Base-by-base conservation (phyloP, 2,797 vertebrate genomes). In the Gephyroberyx darwinii region DNA sequence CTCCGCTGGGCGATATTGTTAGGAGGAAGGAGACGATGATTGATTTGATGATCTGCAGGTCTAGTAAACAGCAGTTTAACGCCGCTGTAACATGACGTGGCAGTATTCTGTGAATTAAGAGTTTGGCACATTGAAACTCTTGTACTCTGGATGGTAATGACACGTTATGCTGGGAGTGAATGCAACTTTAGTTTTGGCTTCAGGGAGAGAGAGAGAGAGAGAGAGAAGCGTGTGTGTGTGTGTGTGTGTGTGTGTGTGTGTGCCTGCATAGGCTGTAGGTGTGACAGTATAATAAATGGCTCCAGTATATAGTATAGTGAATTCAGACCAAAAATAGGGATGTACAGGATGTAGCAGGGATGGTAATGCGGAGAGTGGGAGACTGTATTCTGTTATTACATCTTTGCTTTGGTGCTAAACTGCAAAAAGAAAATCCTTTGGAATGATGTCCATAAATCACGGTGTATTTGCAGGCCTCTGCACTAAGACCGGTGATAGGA, bases 251-350 rank as follows among this genome's bases (percentile, higher is more conserved):
- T 71, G 53, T 74, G 39, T 75, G 61, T 68, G 56, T 60, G 61
- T 74, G 75, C 57, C 74, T 48, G 61, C 30, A 56, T 19, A 31
- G 39, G 62, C 65, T 74, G 56, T 43, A 52, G 68, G 60, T 59
- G 56, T 82, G 82, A 88, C 91, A 90, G 80, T 55, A 85, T 92
- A 91, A 93, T 80, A 77, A 90, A 92, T 90, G 81, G 69, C 70
- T 77, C 47, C 62, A 12, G 53, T 74, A 17, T 63, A 53, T 56
- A 63, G 51, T 56, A 31, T 51, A 5, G 56, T 74, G 69, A 75
- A 75, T 80, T 58, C 73, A 77, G 73, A 66, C 53, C 60, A 60
- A 75, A 75, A 71, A 68, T 58, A 72, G 65, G 77, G 67, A 73
- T 48, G 66, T 68, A 54, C 37, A 65, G 73, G 37, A 73, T 56